Percentiles rank a stretch among this genome's conserved stretches.
These are phyloP conservation scores for Drosophila bocki DNA, from an alignment of 1,140 invertebrate genomes.

Conservation along the genomic window DNA sequence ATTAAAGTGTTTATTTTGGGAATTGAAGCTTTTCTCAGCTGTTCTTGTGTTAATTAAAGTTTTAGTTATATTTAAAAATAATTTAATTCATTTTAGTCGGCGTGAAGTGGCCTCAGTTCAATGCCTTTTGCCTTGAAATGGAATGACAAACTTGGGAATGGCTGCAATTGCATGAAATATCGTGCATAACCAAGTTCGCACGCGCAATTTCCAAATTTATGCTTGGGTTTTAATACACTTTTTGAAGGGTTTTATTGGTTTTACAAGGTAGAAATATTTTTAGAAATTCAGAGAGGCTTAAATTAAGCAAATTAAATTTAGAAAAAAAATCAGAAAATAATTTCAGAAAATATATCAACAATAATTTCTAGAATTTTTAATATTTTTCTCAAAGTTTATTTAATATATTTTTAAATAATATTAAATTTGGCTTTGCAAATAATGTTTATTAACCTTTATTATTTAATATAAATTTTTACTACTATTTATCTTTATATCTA, in stretches of 20 bases:
- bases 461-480: neutral
- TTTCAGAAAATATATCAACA: neutral
- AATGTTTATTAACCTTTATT: too few relatives aligned
- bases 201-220: slow-evolving; percentile 63
- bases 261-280: neutral
- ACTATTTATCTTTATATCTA: neutral
- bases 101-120: slow-evolving; percentile 19
- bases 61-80: slow-evolving; percentile 4
- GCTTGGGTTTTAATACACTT: slow-evolving; percentile 14
- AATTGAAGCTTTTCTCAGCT: neutral
- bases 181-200: slow-evolving; percentile 69
- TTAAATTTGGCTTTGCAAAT: too few relatives aligned
- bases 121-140: slow-evolving; percentile 19
- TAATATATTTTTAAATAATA: too few relatives aligned
- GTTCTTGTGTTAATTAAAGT: slow-evolving; percentile 7
- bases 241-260: neutral
- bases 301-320: neutral
- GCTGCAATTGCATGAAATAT: slow-evolving; percentile 54
- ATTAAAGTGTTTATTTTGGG: slow-evolving; percentile 12
- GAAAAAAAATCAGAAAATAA: neutral
- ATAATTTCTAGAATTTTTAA: too few relatives aligned
- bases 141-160: slow-evolving; percentile 28
- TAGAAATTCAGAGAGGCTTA: too few relatives aligned
- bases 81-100: neutral
- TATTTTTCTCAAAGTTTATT: too few relatives aligned